phyloP scores from a whole-genome alignment of 1,140 invertebrate genomes.

The Pinna nobilis region DNA sequence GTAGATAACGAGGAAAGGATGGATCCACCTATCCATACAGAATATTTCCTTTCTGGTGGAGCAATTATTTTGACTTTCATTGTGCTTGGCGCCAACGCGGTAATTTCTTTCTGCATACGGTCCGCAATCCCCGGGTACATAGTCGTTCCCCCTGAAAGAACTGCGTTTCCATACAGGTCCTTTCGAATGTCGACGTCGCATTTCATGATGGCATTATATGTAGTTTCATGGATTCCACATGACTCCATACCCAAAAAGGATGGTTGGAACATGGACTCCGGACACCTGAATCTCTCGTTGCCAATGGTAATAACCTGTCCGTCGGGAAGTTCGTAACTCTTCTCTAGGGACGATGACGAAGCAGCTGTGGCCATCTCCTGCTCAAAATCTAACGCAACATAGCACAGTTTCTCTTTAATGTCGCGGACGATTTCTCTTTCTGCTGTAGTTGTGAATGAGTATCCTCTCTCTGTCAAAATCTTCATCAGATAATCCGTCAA shows the following conservation, averaged over 20 bases:
- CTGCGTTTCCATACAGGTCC: slow-evolving; percentile 36
- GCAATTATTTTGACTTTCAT: slow-evolving; percentile 46
- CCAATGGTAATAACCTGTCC: slow-evolving; percentile 82
- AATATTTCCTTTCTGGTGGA: slow-evolving; percentile 58
- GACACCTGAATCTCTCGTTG: slow-evolving; percentile 79
- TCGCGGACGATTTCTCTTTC: slow-evolving; percentile 83
- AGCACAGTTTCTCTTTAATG: slow-evolving; percentile 90
- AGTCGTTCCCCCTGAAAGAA: slow-evolving; percentile 40
- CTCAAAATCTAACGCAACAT: slow-evolving; percentile 87
- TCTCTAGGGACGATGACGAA: slow-evolving; percentile 39
- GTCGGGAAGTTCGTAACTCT: slow-evolving; percentile 48
- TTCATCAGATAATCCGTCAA: slow-evolving; percentile 95
- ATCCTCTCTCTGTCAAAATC: slow-evolving; percentile 85
- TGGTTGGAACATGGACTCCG: slow-evolving; percentile 83
- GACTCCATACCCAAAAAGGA: slow-evolving; percentile 64
- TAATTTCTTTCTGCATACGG: slow-evolving; percentile 38
- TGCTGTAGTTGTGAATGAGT: slow-evolving; percentile 93
- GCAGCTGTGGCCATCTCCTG: slow-evolving; percentile 33
- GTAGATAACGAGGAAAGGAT: slow-evolving; percentile 80
- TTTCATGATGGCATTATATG: slow-evolving; percentile 37
- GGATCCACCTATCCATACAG: slow-evolving; percentile 75
- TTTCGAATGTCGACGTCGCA: slow-evolving; percentile 44
- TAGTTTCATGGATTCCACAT: slow-evolving; percentile 45
- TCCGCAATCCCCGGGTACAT: slow-evolving; percentile 39
- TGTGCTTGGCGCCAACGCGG: slow-evolving; percentile 31